Conservation (phyloP, 2,888 invertebrate species). For the Ethmia dodecea region DNA sequence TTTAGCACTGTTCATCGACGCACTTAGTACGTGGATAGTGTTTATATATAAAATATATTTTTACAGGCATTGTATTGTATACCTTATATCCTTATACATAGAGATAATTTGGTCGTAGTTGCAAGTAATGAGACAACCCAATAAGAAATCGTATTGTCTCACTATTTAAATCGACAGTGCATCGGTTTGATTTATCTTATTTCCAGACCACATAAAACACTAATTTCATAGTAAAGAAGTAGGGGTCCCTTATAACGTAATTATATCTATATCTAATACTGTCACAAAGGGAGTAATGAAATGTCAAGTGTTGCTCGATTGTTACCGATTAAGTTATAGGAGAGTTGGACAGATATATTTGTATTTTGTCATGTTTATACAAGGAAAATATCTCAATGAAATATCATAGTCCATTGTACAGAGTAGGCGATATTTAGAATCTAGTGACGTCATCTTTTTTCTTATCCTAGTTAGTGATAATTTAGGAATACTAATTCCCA, state of each 20-base stretch:
- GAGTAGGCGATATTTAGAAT: conserved; percentile 66
- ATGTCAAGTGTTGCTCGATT: conserved; percentile 66
- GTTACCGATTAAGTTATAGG: conserved; percentile 70
- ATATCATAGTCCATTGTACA: conserved; percentile 76
- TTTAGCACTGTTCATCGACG: conserved; percentile 66
- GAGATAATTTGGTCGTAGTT: no score
- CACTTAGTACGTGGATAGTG: conserved; percentile 54
- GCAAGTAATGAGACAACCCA: no score
- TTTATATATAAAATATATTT: conserved; percentile 50
- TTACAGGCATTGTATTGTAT: conserved; percentile 53
- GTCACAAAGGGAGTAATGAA: conserved; percentile 69
- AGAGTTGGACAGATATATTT: conserved; percentile 63
- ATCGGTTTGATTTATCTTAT: conserved; percentile 41
- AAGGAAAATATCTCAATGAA: conserved; percentile 71
- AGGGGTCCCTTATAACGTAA: conserved; percentile 45
- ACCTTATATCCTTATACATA: no score
- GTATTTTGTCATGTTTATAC: conserved; percentile 76
- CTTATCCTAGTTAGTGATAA: conserved; percentile 67
- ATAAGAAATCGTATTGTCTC: conserved; percentile 5
- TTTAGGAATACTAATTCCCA: conserved; percentile 65
- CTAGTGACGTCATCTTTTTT: conserved; percentile 59
- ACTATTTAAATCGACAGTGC: conserved; percentile 20
- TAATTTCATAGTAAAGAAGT: conserved; percentile 30
- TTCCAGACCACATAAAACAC: conserved; percentile 41
- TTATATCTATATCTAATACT: conserved; percentile 44